Evolutionary conservation across 2,797 vertebrate genomes (phyloP), one percentile per base, ranked within the genome.

Genomic region (Myripristis jacobus): DNA sequence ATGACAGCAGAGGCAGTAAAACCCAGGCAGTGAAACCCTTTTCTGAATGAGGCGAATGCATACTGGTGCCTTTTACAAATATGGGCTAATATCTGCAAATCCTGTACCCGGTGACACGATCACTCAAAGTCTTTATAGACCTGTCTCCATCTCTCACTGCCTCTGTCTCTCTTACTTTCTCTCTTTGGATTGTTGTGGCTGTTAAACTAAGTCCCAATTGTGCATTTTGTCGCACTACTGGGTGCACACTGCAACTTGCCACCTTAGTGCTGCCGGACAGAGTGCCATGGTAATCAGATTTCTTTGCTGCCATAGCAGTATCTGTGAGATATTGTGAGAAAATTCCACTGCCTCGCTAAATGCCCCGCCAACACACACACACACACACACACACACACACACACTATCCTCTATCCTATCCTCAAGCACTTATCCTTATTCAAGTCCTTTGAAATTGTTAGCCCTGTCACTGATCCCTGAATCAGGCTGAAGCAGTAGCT

Each of bases 21-120:
- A n/a, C n/a, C n/a, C n/a, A n/a, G n/a, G n/a, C n/a, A n/a, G n/a
- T n/a, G n/a, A n/a, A n/a, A n/a, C n/a, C n/a, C n/a, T n/a, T n/a
- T n/a, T n/a, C n/a, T n/a, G n/a, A n/a, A n/a, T n/a, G n/a, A n/a
- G n/a, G n/a, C n/a, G n/a, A n/a, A n/a, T n/a, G n/a, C n/a, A n/a
- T n/a, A n/a, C n/a, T n/a, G n/a, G n/a, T n/a, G n/a, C n/a, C n/a
- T n/a, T n/a, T n/a, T n/a, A n/a, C n/a, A n/a, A n/a, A n/a, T n/a
- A n/a, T n/a, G n/a, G n/a, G n/a, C n/a, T n/a, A n/a, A n/a, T n/a
- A n/a, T n/a, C n/a, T n/a, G n/a, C n/a, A n/a, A n/a, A n/a, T n/a
- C n/a, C n/a, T n/a, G n/a, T n/a, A 6, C 81, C 84, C 47, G 34
- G 75, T 75, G 75, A 88, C 61, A 77, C 81, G 76, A 88, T 85